Evolutionary conservation across 1,140 invertebrate genomes (phyloP).

Genomic region (Oedothorax gibbosus): DNA sequence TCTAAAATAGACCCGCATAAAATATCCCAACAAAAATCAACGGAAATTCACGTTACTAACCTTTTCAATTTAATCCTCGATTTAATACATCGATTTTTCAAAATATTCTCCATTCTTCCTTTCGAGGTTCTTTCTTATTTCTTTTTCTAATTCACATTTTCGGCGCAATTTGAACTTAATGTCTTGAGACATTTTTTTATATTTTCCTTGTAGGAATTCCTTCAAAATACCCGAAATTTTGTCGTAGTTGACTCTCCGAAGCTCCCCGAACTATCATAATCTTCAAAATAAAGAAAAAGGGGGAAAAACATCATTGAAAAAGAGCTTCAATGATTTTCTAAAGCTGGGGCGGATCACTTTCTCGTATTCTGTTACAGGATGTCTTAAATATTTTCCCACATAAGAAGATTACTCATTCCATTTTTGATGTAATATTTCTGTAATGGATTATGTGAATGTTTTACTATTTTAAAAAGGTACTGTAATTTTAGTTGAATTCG

Average conservation of each 20-base stretch:
- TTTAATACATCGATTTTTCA: slow-evolving; percentile 29
- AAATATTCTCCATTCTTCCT: background rate
- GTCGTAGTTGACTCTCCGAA: background rate
- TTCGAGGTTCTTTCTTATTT: background rate
- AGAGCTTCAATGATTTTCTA: no score
- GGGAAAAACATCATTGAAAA: no score
- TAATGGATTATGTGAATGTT: no score
- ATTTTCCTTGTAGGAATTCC: background rate
- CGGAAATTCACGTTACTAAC: slow-evolving; percentile 11
- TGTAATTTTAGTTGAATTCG: no score
- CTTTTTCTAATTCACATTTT: slow-evolving; percentile 1
- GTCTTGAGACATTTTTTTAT: slow-evolving; percentile 12
- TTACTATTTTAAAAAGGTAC: no score
- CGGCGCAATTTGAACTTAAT: slow-evolving; percentile 14
- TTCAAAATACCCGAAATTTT: slow-evolving; percentile 8
- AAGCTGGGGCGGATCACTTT: no score
- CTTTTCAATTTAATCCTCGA: slow-evolving; percentile 35
- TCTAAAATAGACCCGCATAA: background rate
- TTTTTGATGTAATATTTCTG: no score
- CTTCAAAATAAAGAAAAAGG: no score
- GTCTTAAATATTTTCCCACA: no score
- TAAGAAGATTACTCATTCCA: no score
- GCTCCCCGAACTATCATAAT: no score
- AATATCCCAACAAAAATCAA: background rate
- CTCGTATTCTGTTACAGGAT: no score